Base-by-base conservation (phyloP, 2,797 vertebrate genomes). In the Aeoliscus strigatus region DNA sequence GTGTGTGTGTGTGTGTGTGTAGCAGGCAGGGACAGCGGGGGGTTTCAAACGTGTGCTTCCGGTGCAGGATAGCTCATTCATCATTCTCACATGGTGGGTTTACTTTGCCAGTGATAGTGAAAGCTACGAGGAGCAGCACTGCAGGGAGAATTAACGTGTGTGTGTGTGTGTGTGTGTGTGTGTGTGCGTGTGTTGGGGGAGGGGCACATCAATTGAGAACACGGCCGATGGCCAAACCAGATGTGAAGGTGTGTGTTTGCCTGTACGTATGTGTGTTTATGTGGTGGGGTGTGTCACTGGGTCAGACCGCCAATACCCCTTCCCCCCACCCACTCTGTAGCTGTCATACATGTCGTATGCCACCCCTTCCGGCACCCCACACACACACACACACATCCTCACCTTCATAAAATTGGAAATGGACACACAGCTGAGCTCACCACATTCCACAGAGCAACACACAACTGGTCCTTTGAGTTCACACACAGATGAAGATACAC, bases 21-120 rank as follows among this genome's bases (percentile, higher is more conserved):
- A n/a, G 61, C 27, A 49, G 25, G 54, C 39, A 30, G 43, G 54
- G 25, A 51, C 21, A 45, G 60, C 59, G 50, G 57, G 51, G 69
- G 76, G 72, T 60, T 72, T 79, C 60, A 56, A 77, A 79, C 64
- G 48, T 73, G 79, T 73, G 73, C 82, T 83, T 84, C 81, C 78
- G 71, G 75, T 69, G 64, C 67, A 70, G 76, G 76, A 76, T 70
- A 66, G 73, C 79, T 62, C 85, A 86, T 87, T 82, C 77, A 87
- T 88, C 85, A 87, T 81, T 66, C 79, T 88, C 80, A 83, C 79
- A 69, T 84, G 73, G 81, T 73, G 71, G 77, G 68, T 85, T 82
- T 80, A 81, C 77, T 86, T 81, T 82, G 81, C 77, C 77, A 74
- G 75, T 83, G 81, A 82, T 73, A 74, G 80, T 67, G 73, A 82